phyloP scores from a whole-genome alignment of 2,888 invertebrate species.

The Acleris sparsana region DNA sequence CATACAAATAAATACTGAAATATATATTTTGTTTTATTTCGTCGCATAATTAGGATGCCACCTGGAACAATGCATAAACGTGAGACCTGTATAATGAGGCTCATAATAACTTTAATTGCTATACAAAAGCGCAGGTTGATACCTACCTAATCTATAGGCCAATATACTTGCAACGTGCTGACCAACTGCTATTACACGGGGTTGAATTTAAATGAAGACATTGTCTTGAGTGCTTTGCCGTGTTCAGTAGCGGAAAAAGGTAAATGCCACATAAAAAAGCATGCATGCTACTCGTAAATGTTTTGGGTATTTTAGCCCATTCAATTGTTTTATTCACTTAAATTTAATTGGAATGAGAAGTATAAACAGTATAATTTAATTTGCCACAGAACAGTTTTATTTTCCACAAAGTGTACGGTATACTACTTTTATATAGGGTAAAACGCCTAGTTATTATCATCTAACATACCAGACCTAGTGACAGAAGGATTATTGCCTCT shows the following conservation, averaged over 20 bases:
- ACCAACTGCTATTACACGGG: constrained; percentile 24
- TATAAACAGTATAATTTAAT: background rate
- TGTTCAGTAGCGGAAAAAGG: constrained; percentile 23
- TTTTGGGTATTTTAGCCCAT: background rate
- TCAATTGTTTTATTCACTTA: constrained; percentile 2
- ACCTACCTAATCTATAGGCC: background rate
- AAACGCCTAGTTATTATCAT: too few relatives aligned
- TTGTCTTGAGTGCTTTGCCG: constrained; percentile 33
- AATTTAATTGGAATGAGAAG: background rate
- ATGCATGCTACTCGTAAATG: background rate
- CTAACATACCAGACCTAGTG: too few relatives aligned
- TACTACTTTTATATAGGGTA: too few relatives aligned
- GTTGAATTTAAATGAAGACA: constrained; percentile 34
- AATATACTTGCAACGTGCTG: constrained; percentile 20
- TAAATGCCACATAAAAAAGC: constrained; percentile 7
- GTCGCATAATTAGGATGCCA: background rate
- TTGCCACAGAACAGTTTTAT: too few relatives aligned
- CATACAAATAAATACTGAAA: constrained; percentile 70
- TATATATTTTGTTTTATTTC: constrained; percentile 45
- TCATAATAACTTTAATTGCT: constrained; percentile 24
- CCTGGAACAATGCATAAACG: constrained; percentile 5
- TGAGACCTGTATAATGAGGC: constrained; percentile 5
- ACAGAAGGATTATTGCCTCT: too few relatives aligned
- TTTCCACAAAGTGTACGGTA: too few relatives aligned
- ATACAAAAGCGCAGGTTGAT: background rate